These are phyloP conservation scores for Oriolus oriolus DNA, from an alignment of 2,113 vertebrate species.

Conservation along the genomic window DNA sequence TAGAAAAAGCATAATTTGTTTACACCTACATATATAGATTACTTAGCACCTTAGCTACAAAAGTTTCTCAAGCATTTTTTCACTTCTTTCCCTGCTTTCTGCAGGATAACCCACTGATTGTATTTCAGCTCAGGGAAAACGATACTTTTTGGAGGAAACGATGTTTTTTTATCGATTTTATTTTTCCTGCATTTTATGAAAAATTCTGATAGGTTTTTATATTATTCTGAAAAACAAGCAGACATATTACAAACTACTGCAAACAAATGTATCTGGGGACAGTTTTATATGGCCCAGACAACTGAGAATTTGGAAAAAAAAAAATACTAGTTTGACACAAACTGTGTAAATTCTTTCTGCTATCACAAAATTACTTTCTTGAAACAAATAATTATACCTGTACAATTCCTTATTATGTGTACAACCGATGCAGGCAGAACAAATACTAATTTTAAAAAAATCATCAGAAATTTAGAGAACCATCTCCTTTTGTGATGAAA, in stretches of 20 bases:
- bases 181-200: not conserved
- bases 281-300: not conserved
- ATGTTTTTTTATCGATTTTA: not conserved
- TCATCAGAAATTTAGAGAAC: not conserved
- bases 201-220: not conserved
- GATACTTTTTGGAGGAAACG: not conserved
- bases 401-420: not conserved
- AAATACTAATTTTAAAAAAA: not conserved
- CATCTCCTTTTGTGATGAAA: not conserved
- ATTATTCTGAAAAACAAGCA: not conserved
- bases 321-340: not conserved
- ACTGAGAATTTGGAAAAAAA: not conserved
- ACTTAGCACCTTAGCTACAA: not conserved
- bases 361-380: not conserved
- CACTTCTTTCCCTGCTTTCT: not conserved
- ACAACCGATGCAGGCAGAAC: not conserved
- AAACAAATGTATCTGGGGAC: not conserved
- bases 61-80: not conserved
- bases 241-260: not conserved
- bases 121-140: not conserved
- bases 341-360: not conserved
- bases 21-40: not conserved
- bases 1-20: not conserved
- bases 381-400: not conserved
- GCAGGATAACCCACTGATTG: not conserved